Evolutionary conservation across 2,888 invertebrate species (phyloP).

Genomic region (Pterobdella sp.): DNA sequence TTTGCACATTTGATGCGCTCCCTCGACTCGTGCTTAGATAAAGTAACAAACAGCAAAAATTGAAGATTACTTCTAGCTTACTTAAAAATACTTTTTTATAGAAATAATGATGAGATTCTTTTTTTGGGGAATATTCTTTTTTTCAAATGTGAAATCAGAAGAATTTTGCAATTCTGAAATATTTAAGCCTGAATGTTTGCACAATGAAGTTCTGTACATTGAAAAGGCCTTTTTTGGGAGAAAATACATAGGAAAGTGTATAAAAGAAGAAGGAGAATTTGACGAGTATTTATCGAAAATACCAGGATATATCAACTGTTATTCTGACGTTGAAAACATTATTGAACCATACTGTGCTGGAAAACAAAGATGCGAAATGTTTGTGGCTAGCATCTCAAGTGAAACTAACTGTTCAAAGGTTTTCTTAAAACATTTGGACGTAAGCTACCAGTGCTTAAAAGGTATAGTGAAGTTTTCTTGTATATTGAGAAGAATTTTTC

Average conservation of each 20-base stretch:
- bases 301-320: conserved; percentile 3
- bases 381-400: conserved; percentile 4
- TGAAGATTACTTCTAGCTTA: too few relatives aligned
- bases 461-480: too few relatives aligned
- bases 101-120: too few relatives aligned
- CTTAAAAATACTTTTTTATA: too few relatives aligned
- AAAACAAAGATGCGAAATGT: not conserved
- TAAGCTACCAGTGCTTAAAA: conserved; percentile 7
- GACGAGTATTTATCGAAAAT: conserved; percentile 11
- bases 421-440: conserved; percentile 3
- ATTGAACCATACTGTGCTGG: conserved; percentile 6
- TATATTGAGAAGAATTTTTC: too few relatives aligned
- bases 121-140: too few relatives aligned
- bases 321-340: conserved; percentile 12
- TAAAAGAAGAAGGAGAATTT: conserved; percentile 2
- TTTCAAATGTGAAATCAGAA: too few relatives aligned
- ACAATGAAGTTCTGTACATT: conserved; percentile 21
- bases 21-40: too few relatives aligned
- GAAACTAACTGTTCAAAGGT: not conserved
- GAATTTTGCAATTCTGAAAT: conserved; percentile 27
- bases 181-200: conserved; percentile 16
- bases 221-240: conserved; percentile 21
- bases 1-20: too few relatives aligned
- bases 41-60: too few relatives aligned
- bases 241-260: conserved; percentile 20